phyloP scores from a whole-genome alignment of 2,797 vertebrate genomes.

The Poeciliopsis turneri region DNA sequence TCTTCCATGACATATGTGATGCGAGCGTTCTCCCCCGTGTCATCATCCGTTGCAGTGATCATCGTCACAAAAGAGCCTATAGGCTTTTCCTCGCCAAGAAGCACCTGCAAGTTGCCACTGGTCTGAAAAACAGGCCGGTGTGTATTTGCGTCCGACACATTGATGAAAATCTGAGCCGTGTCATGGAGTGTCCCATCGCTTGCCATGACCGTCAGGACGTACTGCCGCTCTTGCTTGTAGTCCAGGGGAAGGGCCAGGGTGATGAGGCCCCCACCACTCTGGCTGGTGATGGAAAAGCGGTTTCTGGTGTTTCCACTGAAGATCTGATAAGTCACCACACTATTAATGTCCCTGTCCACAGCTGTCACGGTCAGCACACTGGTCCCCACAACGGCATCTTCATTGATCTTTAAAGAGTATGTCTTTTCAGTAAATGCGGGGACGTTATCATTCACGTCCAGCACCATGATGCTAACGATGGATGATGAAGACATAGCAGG shows the following conservation, averaged over 20 bases:
- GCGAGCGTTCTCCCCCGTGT: constrained; percentile 95
- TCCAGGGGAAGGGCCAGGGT: constrained; percentile 93
- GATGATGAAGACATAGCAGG: constrained; percentile 94
- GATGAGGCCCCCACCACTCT: constrained; percentile 94
- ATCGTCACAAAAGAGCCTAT: constrained; percentile 89
- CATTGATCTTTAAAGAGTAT: constrained; percentile 93
- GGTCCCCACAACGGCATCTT: constrained; percentile 92
- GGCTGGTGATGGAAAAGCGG: constrained; percentile 96
- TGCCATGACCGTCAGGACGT: constrained; percentile 91
- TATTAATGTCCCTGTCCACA: constrained; percentile 92
- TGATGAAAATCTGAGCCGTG: constrained; percentile 93
- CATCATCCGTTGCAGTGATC: constrained; percentile 93
- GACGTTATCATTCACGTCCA: constrained; percentile 96
- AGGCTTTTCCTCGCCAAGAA: constrained; percentile 88
- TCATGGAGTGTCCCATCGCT: constrained; percentile 94
- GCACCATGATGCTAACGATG: constrained; percentile 91
- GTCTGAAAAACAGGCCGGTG: constrained; percentile 94
- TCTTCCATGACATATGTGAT: constrained; percentile 96
- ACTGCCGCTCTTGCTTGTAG: constrained; percentile 98
- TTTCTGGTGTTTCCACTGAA: constrained; percentile 97
- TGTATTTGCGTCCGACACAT: constrained; percentile 96
- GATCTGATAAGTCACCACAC: constrained; percentile 97
- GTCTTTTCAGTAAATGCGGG: constrained; percentile 91
- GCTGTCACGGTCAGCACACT: constrained; percentile 93
- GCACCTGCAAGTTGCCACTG: constrained; percentile 91